These are phyloP conservation scores for Halictus ligatus DNA, from an alignment of 2,888 invertebrate genomes.

Conservation along the genomic window DNA sequence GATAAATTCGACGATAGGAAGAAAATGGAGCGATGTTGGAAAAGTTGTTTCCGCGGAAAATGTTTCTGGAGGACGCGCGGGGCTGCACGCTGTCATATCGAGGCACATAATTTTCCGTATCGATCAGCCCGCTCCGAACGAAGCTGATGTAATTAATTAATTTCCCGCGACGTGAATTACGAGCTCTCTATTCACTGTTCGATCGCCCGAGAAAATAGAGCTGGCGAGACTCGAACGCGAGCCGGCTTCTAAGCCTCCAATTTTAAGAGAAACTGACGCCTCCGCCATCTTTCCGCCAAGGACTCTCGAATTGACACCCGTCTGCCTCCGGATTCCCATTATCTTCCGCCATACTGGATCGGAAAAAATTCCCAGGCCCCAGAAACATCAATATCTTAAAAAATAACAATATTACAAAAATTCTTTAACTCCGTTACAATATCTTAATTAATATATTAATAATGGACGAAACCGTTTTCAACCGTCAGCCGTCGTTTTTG, in stretches of 20 bases:
- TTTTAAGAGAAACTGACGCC: conserved; percentile 24
- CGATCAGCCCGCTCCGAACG: conserved; percentile 54
- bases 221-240: conserved; percentile 16
- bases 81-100: conserved; percentile 33
- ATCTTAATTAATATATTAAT: too few relatives aligned
- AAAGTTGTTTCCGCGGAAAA: not conserved
- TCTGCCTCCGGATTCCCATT: not conserved
- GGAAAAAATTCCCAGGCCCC: not conserved
- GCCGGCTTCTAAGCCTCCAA: conserved; percentile 37
- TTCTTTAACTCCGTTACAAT: not conserved
- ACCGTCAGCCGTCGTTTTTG: rapidly evolving
- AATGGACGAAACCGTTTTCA: not conserved
- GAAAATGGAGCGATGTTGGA: not conserved
- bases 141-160: conserved; percentile 69
- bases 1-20: not conserved
- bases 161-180: conserved; percentile 59
- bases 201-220: conserved; percentile 60
- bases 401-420: not conserved
- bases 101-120: conserved; percentile 61
- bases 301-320: not conserved
- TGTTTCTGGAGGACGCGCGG: not conserved
- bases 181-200: conserved; percentile 55
- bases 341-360: not conserved
- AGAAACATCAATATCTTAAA: not conserved
- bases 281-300: not conserved